Percentiles rank a stretch among this genome's conserved stretches.
Conservation (phyloP, 1,140 invertebrate species). For the Pantala flavescens region DNA sequence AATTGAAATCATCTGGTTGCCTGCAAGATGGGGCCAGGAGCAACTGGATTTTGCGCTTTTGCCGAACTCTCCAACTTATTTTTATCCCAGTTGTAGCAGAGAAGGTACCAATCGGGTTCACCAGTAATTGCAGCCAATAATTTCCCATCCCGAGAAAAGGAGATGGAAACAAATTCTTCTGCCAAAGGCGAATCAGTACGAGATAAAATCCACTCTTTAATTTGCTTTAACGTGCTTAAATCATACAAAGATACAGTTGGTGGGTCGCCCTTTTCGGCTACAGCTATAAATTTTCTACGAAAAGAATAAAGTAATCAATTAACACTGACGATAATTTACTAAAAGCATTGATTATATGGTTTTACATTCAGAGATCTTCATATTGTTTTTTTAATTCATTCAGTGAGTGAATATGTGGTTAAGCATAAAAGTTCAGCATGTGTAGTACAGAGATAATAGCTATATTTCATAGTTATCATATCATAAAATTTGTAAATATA, state of each 20-base stretch:
- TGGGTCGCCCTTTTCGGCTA: slow-evolving; percentile 42
- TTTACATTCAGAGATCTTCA: neutral
- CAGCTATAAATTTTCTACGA: slow-evolving; percentile 43
- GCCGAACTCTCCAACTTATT: slow-evolving; percentile 65
- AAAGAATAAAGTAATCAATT: slow-evolving; percentile 25
- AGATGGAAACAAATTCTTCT: slow-evolving; percentile 54
- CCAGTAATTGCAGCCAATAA: slow-evolving; percentile 66
- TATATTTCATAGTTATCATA: neutral
- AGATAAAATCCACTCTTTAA: slow-evolving; percentile 49
- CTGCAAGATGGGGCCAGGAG: slow-evolving; percentile 35
- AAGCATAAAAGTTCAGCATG: neutral
- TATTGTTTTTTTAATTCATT: neutral
- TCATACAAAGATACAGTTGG: slow-evolving; percentile 55
- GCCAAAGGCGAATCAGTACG: slow-evolving; percentile 31
- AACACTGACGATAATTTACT: neutral
- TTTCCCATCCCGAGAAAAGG: slow-evolving; percentile 68
- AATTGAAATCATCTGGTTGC: slow-evolving; percentile 24
- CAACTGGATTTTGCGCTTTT: slow-evolving; percentile 47
- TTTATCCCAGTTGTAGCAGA: slow-evolving; percentile 76
- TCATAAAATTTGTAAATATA: neutral
- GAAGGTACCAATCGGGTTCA: slow-evolving; percentile 65
- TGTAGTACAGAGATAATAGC: neutral
- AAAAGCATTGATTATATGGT: neutral
- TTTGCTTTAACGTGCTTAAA: slow-evolving; percentile 46
- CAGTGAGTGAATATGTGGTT: slow-evolving; percentile 15